These are phyloP conservation scores for Todus mexicanus DNA, from an alignment of 2,797 vertebrate species.

Conservation along the genomic window DNA sequence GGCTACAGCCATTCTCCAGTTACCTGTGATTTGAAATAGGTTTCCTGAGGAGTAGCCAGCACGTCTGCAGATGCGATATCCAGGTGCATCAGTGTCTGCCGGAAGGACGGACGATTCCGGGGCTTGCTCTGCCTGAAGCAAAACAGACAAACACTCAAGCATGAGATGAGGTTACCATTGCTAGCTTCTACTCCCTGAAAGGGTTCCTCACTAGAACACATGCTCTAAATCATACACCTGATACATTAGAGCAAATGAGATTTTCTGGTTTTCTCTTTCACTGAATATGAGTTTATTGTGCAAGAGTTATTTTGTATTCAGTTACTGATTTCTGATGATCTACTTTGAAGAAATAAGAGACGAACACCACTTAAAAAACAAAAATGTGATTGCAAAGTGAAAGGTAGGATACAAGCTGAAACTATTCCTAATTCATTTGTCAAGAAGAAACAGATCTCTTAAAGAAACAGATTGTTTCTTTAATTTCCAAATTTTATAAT, in stretches of 20 bases:
- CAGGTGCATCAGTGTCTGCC: constrained; percentile 97
- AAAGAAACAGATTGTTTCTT: too few relatives aligned
- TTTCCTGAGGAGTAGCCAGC: constrained; percentile 95
- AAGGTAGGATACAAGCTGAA: background rate
- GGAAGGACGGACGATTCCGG: constrained; percentile 94
- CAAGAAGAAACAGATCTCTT: background rate
- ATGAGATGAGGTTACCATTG: background rate
- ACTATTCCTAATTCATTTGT: background rate
- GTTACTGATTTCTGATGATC: background rate
- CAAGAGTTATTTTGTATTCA: background rate
- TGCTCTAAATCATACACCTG: background rate
- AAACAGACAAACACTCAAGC: background rate
- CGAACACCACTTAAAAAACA: background rate
- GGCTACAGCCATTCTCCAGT: background rate
- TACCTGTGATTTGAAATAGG: constrained; percentile 99
- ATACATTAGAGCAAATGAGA: background rate
- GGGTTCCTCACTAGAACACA: background rate
- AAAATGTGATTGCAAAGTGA: background rate
- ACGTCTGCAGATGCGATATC: constrained; percentile 97
- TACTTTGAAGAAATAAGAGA: background rate
- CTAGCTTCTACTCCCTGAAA: background rate
- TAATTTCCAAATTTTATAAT: background rate
- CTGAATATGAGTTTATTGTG: background rate
- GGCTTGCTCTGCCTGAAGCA: constrained; percentile 92
- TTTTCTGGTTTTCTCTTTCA: background rate